phyloP scores from a whole-genome alignment of 2,113 vertebrate genomes.

The Salvator merianae region DNA sequence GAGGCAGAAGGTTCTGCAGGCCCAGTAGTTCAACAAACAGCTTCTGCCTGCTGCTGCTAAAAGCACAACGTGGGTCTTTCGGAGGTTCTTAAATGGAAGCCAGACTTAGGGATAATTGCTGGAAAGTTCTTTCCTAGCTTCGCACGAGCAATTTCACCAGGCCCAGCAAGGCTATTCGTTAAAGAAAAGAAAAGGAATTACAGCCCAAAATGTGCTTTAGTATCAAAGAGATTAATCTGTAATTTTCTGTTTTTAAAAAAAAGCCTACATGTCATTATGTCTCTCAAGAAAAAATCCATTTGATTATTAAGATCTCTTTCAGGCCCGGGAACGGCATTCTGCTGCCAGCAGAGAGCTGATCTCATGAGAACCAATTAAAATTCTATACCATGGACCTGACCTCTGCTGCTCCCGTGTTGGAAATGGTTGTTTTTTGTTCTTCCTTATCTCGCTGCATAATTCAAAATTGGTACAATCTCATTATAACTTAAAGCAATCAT shows the following conservation, averaged over 20 bases:
- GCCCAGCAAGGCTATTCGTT: slow-evolving; percentile 23
- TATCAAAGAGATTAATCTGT: slow-evolving; percentile 59
- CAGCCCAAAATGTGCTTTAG: slow-evolving; percentile 51
- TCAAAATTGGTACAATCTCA: slow-evolving; percentile 16
- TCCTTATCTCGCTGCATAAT: background rate
- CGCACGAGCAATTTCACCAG: background rate
- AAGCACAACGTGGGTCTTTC: background rate
- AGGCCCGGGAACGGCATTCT: slow-evolving; percentile 25
- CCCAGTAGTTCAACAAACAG: too few relatives aligned
- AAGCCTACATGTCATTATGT: slow-evolving; percentile 40
- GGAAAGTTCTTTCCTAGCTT: background rate
- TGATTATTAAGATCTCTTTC: slow-evolving; percentile 62
- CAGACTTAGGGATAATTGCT: background rate
- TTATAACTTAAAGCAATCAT: slow-evolving; percentile 9
- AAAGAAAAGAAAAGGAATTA: slow-evolving; percentile 22
- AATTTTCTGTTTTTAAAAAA: slow-evolving; percentile 52
- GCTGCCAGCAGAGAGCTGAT: slow-evolving; percentile 53
- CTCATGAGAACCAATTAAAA: slow-evolving; percentile 62
- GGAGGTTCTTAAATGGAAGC: background rate
- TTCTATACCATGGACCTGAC: slow-evolving; percentile 23
- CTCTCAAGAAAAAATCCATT: slow-evolving; percentile 61
- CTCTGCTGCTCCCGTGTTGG: slow-evolving; percentile 4
- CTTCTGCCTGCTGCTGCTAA: background rate
- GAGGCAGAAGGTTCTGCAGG: too few relatives aligned
- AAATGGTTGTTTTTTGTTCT: slow-evolving; percentile 31